These are phyloP conservation scores for Holothuria glaberrima DNA, from an alignment of 35 echinoderm and acorn worm genomes.

Conservation along the genomic window DNA sequence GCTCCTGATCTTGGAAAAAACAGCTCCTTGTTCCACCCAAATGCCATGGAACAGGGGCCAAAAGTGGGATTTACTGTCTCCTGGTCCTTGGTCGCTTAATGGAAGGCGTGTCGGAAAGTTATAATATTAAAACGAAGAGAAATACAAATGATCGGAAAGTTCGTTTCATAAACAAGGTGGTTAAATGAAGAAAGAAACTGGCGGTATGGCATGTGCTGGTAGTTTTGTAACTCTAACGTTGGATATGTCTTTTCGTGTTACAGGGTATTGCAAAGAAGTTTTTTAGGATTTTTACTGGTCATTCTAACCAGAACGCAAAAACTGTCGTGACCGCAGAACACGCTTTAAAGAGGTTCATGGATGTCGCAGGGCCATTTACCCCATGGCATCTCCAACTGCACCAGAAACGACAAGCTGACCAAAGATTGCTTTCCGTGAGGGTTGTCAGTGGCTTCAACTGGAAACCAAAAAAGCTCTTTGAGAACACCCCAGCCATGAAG, in stretches of 20 bases:
- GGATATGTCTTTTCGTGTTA: not conserved
- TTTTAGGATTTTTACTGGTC: not conserved
- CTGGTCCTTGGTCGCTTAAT: too few relatives aligned
- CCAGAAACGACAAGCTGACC: conserved; percentile 4
- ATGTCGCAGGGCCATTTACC: not conserved
- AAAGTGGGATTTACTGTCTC: too few relatives aligned
- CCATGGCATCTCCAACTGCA: not conserved
- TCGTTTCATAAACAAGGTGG: not conserved
- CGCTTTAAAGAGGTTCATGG: not conserved
- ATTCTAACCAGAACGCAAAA: not conserved
- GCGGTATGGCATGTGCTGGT: too few relatives aligned
- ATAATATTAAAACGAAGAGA: not conserved
- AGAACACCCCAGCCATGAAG: not conserved
- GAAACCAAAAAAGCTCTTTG: not conserved
- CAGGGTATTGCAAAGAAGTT: conserved; percentile 14
- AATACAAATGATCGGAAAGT: not conserved
- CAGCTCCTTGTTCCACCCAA: too few relatives aligned
- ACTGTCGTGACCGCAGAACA: not conserved
- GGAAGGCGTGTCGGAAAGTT: too few relatives aligned
- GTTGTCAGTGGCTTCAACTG: conserved; percentile 3
- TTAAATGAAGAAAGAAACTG: too few relatives aligned
- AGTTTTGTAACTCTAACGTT: too few relatives aligned
- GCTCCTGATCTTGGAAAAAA: too few relatives aligned
- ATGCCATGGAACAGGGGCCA: too few relatives aligned
- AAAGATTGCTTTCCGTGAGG: not conserved